Evolutionary conservation across 2,113 vertebrate species (phyloP).

Genomic region (Lethenteron reissneri): DNA sequence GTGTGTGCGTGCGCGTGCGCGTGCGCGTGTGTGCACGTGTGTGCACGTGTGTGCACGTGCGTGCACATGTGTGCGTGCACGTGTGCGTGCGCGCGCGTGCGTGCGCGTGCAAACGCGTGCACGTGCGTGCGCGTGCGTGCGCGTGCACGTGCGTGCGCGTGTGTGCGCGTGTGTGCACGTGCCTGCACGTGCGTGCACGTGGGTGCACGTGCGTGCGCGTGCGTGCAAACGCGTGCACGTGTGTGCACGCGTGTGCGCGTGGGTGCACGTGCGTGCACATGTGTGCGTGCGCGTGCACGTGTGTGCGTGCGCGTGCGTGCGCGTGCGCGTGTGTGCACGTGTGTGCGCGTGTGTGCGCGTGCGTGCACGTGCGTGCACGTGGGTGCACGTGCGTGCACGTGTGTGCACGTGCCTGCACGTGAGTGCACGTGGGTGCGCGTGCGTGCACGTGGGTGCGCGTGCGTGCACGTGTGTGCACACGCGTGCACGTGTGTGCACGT

Average conservation of each 20-base stretch:
- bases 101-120: not conserved
- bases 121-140: not conserved
- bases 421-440: not conserved
- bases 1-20: not conserved
- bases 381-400: not conserved
- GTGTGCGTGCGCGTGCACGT: not conserved
- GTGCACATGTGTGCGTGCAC: not conserved
- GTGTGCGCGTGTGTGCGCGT: not conserved
- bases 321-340: not conserved
- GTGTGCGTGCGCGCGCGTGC: not conserved
- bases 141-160: not conserved
- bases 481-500: too few relatives aligned
- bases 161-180: not conserved
- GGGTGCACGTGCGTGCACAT: not conserved
- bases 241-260: not conserved
- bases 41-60: not conserved
- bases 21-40: not conserved
- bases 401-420: not conserved
- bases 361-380: not conserved
- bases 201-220: not conserved
- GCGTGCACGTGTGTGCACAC: not conserved
- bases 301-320: not conserved
- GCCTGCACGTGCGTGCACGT: not conserved
- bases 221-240: not conserved
- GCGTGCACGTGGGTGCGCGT: not conserved